Evolutionary conservation across 2,113 vertebrate species (phyloP).

Genomic region (Poeciliopsis turrubarensis): DNA sequence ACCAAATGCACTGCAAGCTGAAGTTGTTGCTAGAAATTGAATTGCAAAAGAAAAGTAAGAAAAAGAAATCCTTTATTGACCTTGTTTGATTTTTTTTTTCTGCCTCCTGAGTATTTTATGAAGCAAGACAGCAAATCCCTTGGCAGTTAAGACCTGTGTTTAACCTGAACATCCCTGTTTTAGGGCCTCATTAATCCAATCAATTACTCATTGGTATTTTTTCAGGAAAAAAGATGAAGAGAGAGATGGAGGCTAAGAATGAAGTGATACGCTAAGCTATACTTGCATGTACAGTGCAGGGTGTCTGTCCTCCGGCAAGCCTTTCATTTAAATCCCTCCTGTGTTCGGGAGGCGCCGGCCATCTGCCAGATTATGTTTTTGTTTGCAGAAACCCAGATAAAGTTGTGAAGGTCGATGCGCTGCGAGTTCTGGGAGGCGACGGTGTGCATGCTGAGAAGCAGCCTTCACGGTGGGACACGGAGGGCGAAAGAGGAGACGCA

Average conservation of each 20-base stretch:
- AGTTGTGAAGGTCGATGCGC: constrained; percentile 67
- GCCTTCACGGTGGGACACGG: constrained; percentile 34
- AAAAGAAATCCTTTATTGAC: not conserved
- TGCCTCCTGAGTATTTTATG: constrained; percentile 1
- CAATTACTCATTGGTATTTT: constrained; percentile 19
- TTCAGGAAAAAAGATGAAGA: not conserved
- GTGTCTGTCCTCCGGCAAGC: constrained; percentile 8
- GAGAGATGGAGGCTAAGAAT: constrained; percentile 13
- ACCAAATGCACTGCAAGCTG: not conserved
- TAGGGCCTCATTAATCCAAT: constrained; percentile 49
- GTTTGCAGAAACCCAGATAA: constrained; percentile 50
- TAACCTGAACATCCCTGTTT: constrained; percentile 31
- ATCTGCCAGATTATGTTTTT: constrained; percentile 58
- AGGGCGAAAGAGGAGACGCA: constrained; percentile 6
- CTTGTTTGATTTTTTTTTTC: not conserved
- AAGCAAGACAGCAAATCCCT: constrained; percentile 22
- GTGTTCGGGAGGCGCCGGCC: constrained; percentile 22
- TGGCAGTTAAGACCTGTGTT: constrained; percentile 27
- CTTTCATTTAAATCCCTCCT: constrained; percentile 41
- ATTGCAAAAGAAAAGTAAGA: not conserved
- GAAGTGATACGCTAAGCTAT: constrained; percentile 18
- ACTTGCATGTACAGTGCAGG: not conserved
- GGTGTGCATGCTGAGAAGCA: constrained; percentile 62
- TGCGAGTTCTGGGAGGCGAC: constrained; percentile 37
- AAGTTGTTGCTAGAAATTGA: not conserved